Conservation (phyloP, 2,797 vertebrate genomes). For the Capromys pilorides region DNA sequence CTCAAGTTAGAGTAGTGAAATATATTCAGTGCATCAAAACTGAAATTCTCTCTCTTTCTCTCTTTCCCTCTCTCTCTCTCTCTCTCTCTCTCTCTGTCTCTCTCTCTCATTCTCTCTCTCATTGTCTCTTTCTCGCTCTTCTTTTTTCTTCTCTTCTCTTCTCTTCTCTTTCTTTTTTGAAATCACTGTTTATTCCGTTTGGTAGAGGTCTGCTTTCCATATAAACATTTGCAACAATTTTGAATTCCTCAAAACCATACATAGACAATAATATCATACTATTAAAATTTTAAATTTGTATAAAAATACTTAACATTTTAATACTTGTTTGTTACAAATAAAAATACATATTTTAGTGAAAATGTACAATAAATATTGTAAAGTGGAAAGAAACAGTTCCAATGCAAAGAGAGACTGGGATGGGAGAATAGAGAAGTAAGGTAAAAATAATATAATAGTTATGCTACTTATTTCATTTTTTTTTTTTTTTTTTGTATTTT, state of each 20-base stretch:
- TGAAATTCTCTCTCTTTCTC: neutral
- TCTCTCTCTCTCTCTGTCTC: too few species aligned
- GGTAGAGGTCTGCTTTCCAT: conserved; percentile 88
- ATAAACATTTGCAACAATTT: conserved; percentile 94
- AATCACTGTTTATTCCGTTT: conserved; percentile 90
- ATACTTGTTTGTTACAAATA: conserved; percentile 99
- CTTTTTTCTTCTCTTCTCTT: neutral
- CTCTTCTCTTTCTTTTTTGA: conserved; percentile 80
- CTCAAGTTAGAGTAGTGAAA: neutral
- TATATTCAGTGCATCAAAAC: conserved; percentile 29
- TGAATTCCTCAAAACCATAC: conserved; percentile 93
- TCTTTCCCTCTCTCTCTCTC: too few species aligned
- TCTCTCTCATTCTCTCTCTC: too few species aligned
- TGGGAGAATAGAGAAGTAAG: too few species aligned
- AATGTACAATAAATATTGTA: too few species aligned
- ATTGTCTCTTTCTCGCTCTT: too few species aligned
- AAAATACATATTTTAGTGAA: conserved; percentile 98
- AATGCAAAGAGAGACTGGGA: too few species aligned
- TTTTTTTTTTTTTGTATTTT: too few species aligned
- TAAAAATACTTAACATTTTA: conserved; percentile 99
- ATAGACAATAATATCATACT: conserved; percentile 99
- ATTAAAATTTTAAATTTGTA: conserved; percentile 99
- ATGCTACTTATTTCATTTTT: too few species aligned
- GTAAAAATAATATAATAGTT: too few species aligned
- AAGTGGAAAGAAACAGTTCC: too few species aligned